A percentile compares a stretch with the other conserved stretches of the same genome.
Conservation (phyloP, 2,888 invertebrate genomes). For the Melolontha melolontha region DNA sequence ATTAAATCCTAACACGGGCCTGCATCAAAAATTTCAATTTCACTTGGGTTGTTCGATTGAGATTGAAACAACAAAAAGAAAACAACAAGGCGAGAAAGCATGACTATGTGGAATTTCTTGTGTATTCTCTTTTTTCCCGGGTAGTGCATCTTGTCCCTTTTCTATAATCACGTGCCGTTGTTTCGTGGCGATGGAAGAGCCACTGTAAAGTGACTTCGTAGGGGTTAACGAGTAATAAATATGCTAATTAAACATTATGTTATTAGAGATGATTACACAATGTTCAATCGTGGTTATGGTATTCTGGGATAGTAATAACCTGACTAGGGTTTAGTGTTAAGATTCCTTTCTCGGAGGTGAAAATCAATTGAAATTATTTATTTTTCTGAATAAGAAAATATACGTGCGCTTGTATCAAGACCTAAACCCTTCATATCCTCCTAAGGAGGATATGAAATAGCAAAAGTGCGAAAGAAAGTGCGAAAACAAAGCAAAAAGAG, state of each 20-base stretch:
- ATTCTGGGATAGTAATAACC: not conserved
- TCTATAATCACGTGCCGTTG: slow-evolving; percentile 14
- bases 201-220: slow-evolving; percentile 25
- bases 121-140: no score
- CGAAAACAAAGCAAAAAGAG: no score
- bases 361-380: no score
- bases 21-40: no score
- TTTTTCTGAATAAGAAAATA: no score
- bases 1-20: no score
- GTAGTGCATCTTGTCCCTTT: not conserved
- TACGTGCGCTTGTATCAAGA: no score
- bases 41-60: no score
- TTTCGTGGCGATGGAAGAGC: slow-evolving; percentile 20
- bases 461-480: no score
- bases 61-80: slow-evolving; percentile 3
- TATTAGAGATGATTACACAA: slow-evolving; percentile 26
- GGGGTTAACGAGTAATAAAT: slow-evolving; percentile 34
- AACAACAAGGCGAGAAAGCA: slow-evolving; percentile 19
- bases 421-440: no score
- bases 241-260: slow-evolving; percentile 38
- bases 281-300: slow-evolving; percentile 4
- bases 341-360: not conserved
- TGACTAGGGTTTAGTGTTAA: not conserved
- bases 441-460: no score
- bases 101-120: slow-evolving; percentile 21